These are phyloP conservation scores for Brienomyrus brachyistius DNA, from an alignment of 2,113 vertebrate species.

Conservation along the genomic window DNA sequence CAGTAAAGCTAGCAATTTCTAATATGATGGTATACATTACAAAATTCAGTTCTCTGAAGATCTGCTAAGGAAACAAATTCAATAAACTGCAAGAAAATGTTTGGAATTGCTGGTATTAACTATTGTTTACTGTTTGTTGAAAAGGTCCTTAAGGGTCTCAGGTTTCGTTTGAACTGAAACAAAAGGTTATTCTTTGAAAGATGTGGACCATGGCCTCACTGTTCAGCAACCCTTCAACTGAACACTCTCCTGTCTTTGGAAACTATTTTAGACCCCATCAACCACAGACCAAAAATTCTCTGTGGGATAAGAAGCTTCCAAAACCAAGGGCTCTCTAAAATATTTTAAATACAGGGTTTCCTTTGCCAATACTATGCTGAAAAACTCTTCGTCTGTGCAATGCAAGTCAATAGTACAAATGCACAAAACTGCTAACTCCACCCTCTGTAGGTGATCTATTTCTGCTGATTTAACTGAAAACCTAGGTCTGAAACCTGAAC, in stretches of 20 bases:
- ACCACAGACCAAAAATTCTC: conserved; percentile 52
- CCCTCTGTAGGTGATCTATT: neutral
- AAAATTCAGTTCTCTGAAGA: neutral
- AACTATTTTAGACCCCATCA: conserved; percentile 37
- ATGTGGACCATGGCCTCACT: neutral
- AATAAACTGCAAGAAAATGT: neutral
- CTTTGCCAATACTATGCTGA: conserved; percentile 43
- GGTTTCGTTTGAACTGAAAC: conserved; percentile 1
- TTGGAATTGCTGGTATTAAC: neutral
- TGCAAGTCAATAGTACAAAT: neutral
- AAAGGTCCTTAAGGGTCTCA: neutral
- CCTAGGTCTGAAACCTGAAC: neutral
- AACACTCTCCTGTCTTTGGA: neutral
- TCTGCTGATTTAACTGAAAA: neutral
- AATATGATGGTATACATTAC: neutral
- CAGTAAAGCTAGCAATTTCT: neutral
- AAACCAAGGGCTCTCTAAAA: conserved; percentile 57
- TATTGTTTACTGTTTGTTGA: neutral
- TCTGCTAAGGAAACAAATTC: neutral
- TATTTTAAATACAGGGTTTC: conserved; percentile 53
- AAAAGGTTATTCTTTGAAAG: neutral
- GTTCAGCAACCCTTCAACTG: neutral
- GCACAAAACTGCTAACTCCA: neutral
- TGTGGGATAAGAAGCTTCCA: conserved; percentile 35
- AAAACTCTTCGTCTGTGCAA: conserved; percentile 41